These are phyloP conservation scores for Prorops nasuta DNA, from an alignment of 1,140 invertebrate species.

Conservation along the genomic window DNA sequence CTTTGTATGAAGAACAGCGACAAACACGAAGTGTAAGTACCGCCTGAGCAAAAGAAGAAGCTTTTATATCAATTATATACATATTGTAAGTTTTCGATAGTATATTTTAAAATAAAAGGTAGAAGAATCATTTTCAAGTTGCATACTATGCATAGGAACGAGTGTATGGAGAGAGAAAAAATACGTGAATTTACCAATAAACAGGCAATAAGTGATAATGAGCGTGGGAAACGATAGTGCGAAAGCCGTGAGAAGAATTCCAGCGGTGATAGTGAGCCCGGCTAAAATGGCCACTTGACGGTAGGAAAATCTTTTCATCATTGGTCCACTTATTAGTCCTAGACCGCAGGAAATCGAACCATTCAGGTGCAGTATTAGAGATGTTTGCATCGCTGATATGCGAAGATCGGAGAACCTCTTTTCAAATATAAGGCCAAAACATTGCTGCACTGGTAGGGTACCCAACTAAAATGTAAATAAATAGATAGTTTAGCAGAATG, in stretches of 20 bases:
- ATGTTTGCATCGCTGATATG: slow-evolving; percentile 58
- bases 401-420: slow-evolving; percentile 62
- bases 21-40: too few species aligned
- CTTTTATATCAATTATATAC: too few species aligned
- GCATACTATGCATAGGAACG: slow-evolving; percentile 4
- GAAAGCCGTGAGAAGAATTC: slow-evolving; percentile 56
- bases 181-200: slow-evolving; percentile 64
- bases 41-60: too few species aligned
- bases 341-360: slow-evolving; percentile 57
- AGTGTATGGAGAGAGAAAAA: slow-evolving; percentile 10
- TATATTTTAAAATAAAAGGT: too few species aligned
- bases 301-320: slow-evolving; percentile 59
- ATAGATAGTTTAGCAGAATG: neutral
- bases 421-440: slow-evolving; percentile 67
- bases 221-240: slow-evolving; percentile 57
- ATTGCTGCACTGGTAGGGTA: slow-evolving; percentile 60
- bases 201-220: slow-evolving; percentile 63
- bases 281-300: slow-evolving; percentile 60
- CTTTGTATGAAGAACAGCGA: too few species aligned
- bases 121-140: too few species aligned
- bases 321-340: slow-evolving; percentile 62
- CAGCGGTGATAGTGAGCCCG: slow-evolving; percentile 50
- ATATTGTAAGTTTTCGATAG: too few species aligned
- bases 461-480: slow-evolving; percentile 53
- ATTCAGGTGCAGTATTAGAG: slow-evolving; percentile 62